Evolutionary conservation across 2,888 invertebrate genomes (phyloP), one percentile per base, ranked within the genome.

Genomic region (Ormyrus pomaceus): DNA sequence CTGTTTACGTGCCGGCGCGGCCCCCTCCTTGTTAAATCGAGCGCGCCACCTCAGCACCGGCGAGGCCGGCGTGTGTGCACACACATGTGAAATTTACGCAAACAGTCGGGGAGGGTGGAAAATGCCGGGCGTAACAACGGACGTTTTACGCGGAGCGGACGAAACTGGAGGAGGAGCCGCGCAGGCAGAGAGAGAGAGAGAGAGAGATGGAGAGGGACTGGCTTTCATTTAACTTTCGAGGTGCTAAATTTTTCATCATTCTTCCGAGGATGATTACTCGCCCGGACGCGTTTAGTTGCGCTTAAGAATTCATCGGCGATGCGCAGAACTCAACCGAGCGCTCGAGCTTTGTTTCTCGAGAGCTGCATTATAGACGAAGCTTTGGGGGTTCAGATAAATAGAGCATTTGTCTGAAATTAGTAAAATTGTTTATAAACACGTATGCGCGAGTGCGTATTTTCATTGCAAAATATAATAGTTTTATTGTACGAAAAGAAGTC

Each of bases 11-110:
- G 11, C 70, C 59, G 9, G 2, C 45, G 55, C 68, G 34, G 34
- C 64, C 10, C 48, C 59, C 59, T 50, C 71, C 70, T 79, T 65
- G 79, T 74, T 75, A 79, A 75, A 79, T 79, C 79, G 79, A 70
- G 65, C 74, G 69, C 53, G 65, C 65, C 56, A 73, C 55, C 51
- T 11, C 56, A 34, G 34, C 34, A 34, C 34, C 34, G 19, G 11
- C 62, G 59, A 2, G 13, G 62, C 5, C 5, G 5, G 7, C 50
- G 53, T n/a, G 50, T 51, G 51, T 10, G 46, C 68, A 51, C 48
- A 59, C 51, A 50, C 61, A 55, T 58, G 77, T 13, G 51, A 65
- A 74, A 70, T 74, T 74, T 58, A 53, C 74, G 70, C 74, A 50
- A 50, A 65, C 66, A 64, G 64, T 10, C 58, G 64, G 72, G 45